phyloP scores from a whole-genome alignment of 2,113 vertebrate species.

The Coregonus clupeaformis region DNA sequence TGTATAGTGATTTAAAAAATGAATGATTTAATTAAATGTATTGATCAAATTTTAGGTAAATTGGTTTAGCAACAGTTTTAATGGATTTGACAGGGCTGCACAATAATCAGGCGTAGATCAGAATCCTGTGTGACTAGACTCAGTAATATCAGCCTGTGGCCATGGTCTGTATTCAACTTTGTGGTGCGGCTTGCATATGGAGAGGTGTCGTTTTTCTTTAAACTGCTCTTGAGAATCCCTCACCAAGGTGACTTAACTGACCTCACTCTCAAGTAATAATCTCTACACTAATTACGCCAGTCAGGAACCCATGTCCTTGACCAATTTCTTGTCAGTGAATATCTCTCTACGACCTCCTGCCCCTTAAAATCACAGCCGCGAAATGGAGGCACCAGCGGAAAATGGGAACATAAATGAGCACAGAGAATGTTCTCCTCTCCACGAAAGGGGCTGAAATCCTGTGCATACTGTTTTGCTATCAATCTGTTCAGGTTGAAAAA shows the following conservation, averaged over 20 bases:
- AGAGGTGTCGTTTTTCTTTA: conserved; percentile 8
- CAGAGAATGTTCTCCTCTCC: conserved; percentile 2
- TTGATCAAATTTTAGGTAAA: no score
- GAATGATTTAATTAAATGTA: no score
- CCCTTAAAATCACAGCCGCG: conserved; percentile 6
- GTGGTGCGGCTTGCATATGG: background rate
- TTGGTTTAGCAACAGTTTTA: no score
- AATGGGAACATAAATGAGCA: conserved; percentile 28
- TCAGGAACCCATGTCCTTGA: conserved; percentile 7
- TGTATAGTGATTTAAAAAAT: no score
- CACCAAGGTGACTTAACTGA: conserved; percentile 21
- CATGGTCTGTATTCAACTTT: background rate
- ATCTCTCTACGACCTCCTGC: conserved; percentile 12
- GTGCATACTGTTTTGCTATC: conserved; percentile 20
- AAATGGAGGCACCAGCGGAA: conserved; percentile 23
- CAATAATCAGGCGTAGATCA: background rate
- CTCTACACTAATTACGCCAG: conserved; percentile 39
- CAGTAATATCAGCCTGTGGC: background rate
- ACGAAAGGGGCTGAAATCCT: conserved; percentile 1
- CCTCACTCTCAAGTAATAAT: conserved; percentile 38
- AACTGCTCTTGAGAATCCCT: conserved; percentile 34
- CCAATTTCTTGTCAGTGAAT: conserved; percentile 1
- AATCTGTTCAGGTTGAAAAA: conserved; percentile 29
- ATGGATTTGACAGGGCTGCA: background rate
- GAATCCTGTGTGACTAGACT: background rate